Conservation (phyloP, 1,140 invertebrate genomes). For the Gonatopus flavifemur region DNA sequence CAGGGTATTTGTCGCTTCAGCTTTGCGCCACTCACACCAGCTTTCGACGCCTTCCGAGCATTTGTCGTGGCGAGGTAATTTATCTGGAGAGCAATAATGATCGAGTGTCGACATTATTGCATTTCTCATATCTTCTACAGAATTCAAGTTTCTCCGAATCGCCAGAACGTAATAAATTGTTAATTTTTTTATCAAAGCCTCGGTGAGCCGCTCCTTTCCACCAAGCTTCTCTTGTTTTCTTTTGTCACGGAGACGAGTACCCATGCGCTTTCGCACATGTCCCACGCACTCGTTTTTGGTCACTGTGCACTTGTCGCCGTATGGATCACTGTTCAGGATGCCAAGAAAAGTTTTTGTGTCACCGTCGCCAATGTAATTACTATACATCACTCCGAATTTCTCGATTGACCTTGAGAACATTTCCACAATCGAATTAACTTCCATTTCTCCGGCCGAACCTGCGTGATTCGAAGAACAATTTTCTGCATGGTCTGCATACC, state of each 20-base stretch:
- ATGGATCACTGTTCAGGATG: constrained; percentile 11
- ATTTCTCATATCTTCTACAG: too few species aligned
- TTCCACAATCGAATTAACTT: constrained; percentile 16
- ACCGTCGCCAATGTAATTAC: constrained; percentile 11
- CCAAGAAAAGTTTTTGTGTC: constrained; percentile 17
- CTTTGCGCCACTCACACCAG: neutral
- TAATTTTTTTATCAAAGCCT: constrained; percentile 9
- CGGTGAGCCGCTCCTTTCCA: constrained; percentile 1
- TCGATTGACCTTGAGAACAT: constrained; percentile 16
- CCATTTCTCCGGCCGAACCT: constrained; percentile 19
- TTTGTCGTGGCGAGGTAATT: neutral
- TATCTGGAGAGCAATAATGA: neutral
- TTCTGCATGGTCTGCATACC: neutral
- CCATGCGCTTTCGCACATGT: neutral
- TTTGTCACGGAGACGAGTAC: neutral
- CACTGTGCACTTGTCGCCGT: constrained; percentile 1
- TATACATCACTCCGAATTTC: constrained; percentile 4
- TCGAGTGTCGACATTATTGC: neutral
- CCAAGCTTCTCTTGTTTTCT: neutral
- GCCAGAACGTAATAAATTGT: constrained; percentile 10
- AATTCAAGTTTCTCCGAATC: neutral
- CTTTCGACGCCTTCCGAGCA: neutral
- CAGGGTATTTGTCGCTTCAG: neutral
- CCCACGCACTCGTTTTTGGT: constrained; percentile 19
- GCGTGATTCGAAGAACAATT: constrained; percentile 11